These are phyloP conservation scores for Brachionus calyciflorus DNA, from an alignment of 1,140 invertebrate species.

Conservation along the genomic window DNA sequence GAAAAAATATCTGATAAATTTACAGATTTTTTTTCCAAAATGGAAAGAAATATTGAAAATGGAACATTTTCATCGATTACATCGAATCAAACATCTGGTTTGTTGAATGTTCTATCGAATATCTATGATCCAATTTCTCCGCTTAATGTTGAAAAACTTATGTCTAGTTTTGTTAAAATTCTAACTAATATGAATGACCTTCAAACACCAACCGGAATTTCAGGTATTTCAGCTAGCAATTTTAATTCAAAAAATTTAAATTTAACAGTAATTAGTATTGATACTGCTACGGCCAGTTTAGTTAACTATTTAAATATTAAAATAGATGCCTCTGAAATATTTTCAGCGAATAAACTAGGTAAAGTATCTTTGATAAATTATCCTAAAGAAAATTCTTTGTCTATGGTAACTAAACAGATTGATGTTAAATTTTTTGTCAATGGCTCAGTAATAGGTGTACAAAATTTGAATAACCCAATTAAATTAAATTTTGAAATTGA, in stretches of 20 bases:
- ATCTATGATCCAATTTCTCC: not conserved
- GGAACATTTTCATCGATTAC: not conserved
- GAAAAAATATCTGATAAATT: not conserved
- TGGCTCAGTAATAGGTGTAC: not conserved
- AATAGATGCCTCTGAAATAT: not conserved
- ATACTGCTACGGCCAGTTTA: not conserved
- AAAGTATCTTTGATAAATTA: not conserved
- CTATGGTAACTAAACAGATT: constrained; percentile 19
- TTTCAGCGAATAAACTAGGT: not conserved
- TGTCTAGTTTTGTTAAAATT: not conserved
- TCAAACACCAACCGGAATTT: not conserved
- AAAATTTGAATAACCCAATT: constrained; percentile 9
- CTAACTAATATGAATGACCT: not conserved
- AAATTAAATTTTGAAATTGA: constrained; percentile 16
- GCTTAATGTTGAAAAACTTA: not conserved
- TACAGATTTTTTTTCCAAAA: not conserved
- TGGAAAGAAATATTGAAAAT: not conserved
- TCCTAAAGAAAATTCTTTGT: not conserved
- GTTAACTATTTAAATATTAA: not conserved
- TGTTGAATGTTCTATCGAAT: constrained; percentile 22
- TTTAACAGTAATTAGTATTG: not conserved
- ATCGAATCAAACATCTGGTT: not conserved
- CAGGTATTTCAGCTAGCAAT: not conserved
- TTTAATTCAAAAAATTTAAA: not conserved
- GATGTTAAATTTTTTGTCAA: constrained; percentile 21